Conservation (phyloP, 1,140 invertebrate genomes). For the Drosophila bocki region DNA sequence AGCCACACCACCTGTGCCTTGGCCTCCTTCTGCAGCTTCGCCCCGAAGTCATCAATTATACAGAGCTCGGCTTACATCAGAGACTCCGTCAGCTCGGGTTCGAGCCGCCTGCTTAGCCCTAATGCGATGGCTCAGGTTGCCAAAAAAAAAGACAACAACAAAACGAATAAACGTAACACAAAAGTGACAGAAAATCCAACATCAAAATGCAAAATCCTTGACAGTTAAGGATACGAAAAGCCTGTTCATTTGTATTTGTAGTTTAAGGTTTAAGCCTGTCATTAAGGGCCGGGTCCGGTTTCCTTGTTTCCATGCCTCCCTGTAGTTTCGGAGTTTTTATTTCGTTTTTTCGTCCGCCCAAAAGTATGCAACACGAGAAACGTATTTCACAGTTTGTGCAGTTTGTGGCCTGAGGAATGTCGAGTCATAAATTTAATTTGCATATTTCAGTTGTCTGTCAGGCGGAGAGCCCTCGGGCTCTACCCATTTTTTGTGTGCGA, state of each 20-base stretch:
- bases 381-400: constrained; percentile 42
- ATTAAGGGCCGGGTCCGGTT: constrained; percentile 26
- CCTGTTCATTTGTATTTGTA: constrained; percentile 42
- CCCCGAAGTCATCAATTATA: constrained; percentile 54
- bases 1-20: constrained; percentile 38
- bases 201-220: constrained; percentile 58
- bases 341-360: constrained; percentile 1
- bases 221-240: constrained; percentile 32
- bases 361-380: constrained; percentile 48
- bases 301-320: constrained; percentile 13
- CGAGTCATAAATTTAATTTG: constrained; percentile 58
- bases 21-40: constrained; percentile 39
- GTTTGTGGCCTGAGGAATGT: constrained; percentile 40
- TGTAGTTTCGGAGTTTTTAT: constrained; percentile 8
- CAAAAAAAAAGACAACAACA: constrained; percentile 18
- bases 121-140: constrained; percentile 43
- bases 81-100: constrained; percentile 31
- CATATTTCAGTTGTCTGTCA: constrained; percentile 60
- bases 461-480: constrained; percentile 1
- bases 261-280: constrained; percentile 44
- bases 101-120: constrained; percentile 46
- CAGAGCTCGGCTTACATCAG: constrained; percentile 51
- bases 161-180: constrained; percentile 35
- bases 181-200: constrained; percentile 54
- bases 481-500: constrained; percentile 16